Base-by-base conservation (phyloP, 2,797 vertebrate genomes). In the Ficedula albicollis region DNA sequence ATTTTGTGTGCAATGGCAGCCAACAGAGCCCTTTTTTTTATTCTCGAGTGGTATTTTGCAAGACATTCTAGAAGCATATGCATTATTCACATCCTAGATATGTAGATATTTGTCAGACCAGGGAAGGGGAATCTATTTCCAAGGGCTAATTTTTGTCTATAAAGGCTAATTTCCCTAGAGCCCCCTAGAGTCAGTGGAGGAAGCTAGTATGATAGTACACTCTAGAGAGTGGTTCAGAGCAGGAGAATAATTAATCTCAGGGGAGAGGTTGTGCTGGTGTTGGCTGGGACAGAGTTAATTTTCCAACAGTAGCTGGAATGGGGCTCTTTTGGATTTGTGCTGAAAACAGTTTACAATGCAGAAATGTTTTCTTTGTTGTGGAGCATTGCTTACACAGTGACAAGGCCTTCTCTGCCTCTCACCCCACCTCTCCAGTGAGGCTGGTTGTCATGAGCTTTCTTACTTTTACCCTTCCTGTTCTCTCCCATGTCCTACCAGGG, bases 91-190 rank as follows among this genome's bases (percentile, higher is more conserved):
- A 38, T 74, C 30, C 36, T 27, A 72, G 64, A 78, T 92, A 67
- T 92, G 87, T 89, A 95, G 84, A 85, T 95, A 93, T 95, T 95
- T 93, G 87, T 94, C 58, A 91, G 62, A 95, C 10, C 41, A 78
- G 46, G 27, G 36, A 91, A 89, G 13, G 25, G 68, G 30, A 95
- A 86, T 83, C 22, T 58, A 92, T 95, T 97, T 95, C 91, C 84
- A 94, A 96, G 56, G 84, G 76, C 93, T 91, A 94, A 95, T 96
- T 96, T 96, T 96, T 95, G 66, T 84, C 93, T 95, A 87, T 75
- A 93, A 87, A 94, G 82, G 46, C 74, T 96, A 95, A 91, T 96
- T 95, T 96, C 89, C 95, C 91, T 64, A 39, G 84, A 74, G 95
- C 70, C 22, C 20, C 66, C 68, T 62, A n/a, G 25, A 95, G 72